Evolutionary conservation across 2,113 vertebrate species (phyloP).

Genomic region (Sardina pilchardus): DNA sequence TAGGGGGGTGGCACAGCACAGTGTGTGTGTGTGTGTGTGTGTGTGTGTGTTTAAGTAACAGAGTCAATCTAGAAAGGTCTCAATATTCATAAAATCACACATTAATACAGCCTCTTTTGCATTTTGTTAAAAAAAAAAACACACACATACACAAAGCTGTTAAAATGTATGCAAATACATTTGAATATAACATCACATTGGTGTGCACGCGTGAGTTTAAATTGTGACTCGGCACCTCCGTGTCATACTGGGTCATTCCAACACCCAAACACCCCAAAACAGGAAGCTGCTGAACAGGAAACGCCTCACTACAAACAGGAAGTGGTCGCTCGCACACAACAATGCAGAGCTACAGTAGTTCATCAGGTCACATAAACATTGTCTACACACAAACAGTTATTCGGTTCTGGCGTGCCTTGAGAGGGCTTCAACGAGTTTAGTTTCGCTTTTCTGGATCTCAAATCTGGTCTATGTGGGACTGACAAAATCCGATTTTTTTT

Average conservation of each 20-base stretch:
- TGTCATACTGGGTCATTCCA: background rate
- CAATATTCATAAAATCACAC: too few species aligned
- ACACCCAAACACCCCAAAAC: slow-evolving; percentile 23
- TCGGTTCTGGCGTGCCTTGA: background rate
- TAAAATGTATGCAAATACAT: too few species aligned
- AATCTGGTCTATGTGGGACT: background rate
- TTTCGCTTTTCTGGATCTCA: background rate
- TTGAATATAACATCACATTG: background rate
- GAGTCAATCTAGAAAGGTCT: background rate
- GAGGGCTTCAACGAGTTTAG: background rate
- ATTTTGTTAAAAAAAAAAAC: too few species aligned
- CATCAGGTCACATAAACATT: background rate
- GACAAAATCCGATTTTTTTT: background rate
- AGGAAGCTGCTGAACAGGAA: slow-evolving; percentile 38
- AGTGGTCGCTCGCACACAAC: slow-evolving; percentile 33
- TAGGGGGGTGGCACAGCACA: background rate
- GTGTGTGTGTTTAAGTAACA: background rate
- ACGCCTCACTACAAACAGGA: slow-evolving; percentile 30
- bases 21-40: background rate
- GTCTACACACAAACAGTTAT: background rate
- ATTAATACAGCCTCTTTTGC: too few species aligned
- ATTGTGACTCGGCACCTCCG: background rate
- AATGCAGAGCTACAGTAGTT: slow-evolving; percentile 7
- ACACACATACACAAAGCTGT: too few species aligned
- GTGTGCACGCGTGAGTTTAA: background rate